Evolutionary conservation across 2,797 vertebrate species (phyloP), one percentile per base, ranked within the genome.

Genomic region (Toxotes lorentzi): DNA sequence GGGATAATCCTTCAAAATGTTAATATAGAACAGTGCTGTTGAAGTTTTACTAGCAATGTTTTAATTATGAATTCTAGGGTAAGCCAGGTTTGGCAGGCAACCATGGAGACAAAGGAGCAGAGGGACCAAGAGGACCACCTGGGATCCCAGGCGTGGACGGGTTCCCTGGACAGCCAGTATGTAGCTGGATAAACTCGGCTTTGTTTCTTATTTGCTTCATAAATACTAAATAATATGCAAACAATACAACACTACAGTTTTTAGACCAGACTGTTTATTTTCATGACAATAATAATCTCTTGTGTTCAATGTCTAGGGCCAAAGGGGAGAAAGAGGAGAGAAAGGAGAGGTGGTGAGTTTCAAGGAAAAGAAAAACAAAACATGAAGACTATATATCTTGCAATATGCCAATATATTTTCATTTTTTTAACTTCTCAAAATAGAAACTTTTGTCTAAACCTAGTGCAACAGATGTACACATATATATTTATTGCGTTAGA

Each of bases 101-200:
- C 13, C 89, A 94, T 0, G 97, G 97, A 48, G 68, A 85, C 0
- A 97, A 97, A 93, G 98, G 72, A 10, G 81, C 78, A 83, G 95
- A 5, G 50, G 95, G 95, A 47, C 53, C 69, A 7, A 78, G 90
- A 93, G 95, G 98, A 0, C 47, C 92, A 53, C 89, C 96, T 0
- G 98, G 98, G 43, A 90, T 93, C 0, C 91, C 96, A 0, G 98
- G 97, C 12, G 41, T 95, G 27, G 95, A 97, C 8, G 97, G 98
- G 14, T 90, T 93, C 13, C 87, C 93, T 0, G 98, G 98, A 58
- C 90, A 77, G 3, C 67, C 84, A 90, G 98, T 98, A 88, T 56
- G 91, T 67, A 24, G 21, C 35, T 16, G 12, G 47, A 56, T 27
- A 13, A 12, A 61, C 4, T 43, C 32, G 24, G 16, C 38, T 47